These are phyloP conservation scores for Hipposideros larvatus DNA, from an alignment of 2,797 vertebrate genomes.

Conservation along the genomic window DNA sequence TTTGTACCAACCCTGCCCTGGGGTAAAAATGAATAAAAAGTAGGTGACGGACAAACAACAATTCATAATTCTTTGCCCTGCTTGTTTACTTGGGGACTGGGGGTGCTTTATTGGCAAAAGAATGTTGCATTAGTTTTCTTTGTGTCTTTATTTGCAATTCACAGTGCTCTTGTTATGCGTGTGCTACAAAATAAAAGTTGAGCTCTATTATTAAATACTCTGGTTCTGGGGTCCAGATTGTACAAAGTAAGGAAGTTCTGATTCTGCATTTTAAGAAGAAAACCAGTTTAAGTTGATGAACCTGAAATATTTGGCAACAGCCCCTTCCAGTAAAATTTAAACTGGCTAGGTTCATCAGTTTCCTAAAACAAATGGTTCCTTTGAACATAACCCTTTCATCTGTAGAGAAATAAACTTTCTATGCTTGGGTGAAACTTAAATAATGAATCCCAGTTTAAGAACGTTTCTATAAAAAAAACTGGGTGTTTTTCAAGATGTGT, in stretches of 20 bases:
- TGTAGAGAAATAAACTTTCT: background rate
- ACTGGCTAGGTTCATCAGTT: background rate
- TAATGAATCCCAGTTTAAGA: constrained; percentile 7
- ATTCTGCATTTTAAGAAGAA: constrained; percentile 2
- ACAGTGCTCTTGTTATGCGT: background rate
- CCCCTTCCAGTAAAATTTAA: background rate
- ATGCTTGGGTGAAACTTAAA: background rate
- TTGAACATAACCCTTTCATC: background rate
- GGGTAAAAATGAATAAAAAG: background rate
- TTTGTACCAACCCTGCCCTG: constrained; percentile 43
- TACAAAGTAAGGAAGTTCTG: background rate
- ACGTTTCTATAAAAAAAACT: background rate
- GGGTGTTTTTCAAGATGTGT: background rate
- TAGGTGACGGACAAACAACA: background rate
- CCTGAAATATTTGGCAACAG: background rate
- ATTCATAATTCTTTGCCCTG: constrained; percentile 18
- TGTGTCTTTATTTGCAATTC: constrained; percentile 28
- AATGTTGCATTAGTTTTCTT: background rate
- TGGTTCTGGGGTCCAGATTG: background rate
- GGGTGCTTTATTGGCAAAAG: constrained; percentile 4
- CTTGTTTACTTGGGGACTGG: background rate
- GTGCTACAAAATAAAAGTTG: background rate
- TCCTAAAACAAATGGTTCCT: background rate
- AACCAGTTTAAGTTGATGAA: background rate
- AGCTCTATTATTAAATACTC: background rate